A percentile compares a stretch with the other conserved stretches of the same genome.
Conservation (phyloP, 2,888 invertebrate species). For the Drosophila histrio region DNA sequence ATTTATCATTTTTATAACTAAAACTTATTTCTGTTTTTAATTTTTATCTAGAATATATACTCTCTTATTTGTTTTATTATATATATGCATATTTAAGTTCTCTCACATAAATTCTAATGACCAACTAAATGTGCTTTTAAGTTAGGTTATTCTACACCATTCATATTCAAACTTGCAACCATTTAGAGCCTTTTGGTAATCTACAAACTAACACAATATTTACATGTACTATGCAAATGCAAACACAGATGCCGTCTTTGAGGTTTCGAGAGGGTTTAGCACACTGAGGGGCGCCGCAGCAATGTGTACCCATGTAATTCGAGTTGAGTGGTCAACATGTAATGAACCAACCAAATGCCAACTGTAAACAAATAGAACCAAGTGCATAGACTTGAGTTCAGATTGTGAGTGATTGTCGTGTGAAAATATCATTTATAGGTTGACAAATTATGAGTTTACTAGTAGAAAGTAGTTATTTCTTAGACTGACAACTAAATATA, state of each 20-base stretch:
- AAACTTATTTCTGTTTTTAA: too few species aligned
- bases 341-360: conserved; percentile 47
- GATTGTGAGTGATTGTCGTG: conserved; percentile 45
- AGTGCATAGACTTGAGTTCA: conserved; percentile 19
- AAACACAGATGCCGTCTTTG: conserved; percentile 40
- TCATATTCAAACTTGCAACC: not conserved
- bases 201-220: conserved; percentile 40
- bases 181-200: conserved; percentile 22
- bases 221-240: conserved; percentile 53
- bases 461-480: too few species aligned
- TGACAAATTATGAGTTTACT: not conserved
- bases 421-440: conserved; percentile 22
- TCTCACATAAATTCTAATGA: not conserved
- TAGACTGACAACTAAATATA: too few species aligned
- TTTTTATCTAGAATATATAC: too few species aligned
- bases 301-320: conserved; percentile 50
- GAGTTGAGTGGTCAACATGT: conserved; percentile 55
- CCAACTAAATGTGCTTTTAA: not conserved
- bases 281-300: conserved; percentile 1
- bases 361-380: conserved; percentile 34
- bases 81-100: too few species aligned
- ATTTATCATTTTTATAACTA: too few species aligned
- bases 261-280: conserved; percentile 1
- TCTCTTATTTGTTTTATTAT: too few species aligned
- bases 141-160: conserved; percentile 3